Base-by-base conservation (phyloP, 1,140 invertebrate genomes). In the Megalonaias nervosa region DNA sequence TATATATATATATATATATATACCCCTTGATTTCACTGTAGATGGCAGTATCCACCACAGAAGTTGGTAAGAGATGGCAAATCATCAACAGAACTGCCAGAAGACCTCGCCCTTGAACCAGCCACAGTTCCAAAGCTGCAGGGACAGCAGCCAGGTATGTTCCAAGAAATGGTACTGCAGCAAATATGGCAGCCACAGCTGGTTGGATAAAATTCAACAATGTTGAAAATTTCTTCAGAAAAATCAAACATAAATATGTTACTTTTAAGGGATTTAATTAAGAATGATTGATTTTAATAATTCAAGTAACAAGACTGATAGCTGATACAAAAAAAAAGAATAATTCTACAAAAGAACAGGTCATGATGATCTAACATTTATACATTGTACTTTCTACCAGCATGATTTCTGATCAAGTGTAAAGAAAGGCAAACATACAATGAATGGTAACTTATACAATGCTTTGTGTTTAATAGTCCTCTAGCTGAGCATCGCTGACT, bases 21-120 rank as follows among this genome's bases (percentile, higher is more conserved):
- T 91, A 98, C 97, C 97, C 97, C 93, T 98, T 98, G 64, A 99
- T 98, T 92, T 99, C 98, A 72, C 95, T 95, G 86, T 99, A 99
- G 82, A 99, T 98, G 19, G 97, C 95, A 6, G 96, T 96, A 88
- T 99, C 97, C 13, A 99, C 96, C 81, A 93, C 91, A 71, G 94
- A 95, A n/a, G 96, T 95, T 4, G 98, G 97, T 31, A 97, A 92
- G 85, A 99, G 94, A 86, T 98, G 97, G 67, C 94, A 95, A 12
- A 95, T 88, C 6, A 96, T 93, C 80, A 99, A 94, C 0, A 96
- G 82, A 55, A 96, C 88, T 0, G 97, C 94, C 76, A 81, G 71
- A 66, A 95, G 92, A 78, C 94, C 93, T 80, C 95, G 93, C 80
- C 94, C 95, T 86, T 97, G 95, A 12, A 97, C 95, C 15, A 98